A percentile compares a stretch with the other conserved stretches of the same genome.
Conservation (phyloP, 2,888 invertebrate genomes). For the Teleiodes luculella region DNA sequence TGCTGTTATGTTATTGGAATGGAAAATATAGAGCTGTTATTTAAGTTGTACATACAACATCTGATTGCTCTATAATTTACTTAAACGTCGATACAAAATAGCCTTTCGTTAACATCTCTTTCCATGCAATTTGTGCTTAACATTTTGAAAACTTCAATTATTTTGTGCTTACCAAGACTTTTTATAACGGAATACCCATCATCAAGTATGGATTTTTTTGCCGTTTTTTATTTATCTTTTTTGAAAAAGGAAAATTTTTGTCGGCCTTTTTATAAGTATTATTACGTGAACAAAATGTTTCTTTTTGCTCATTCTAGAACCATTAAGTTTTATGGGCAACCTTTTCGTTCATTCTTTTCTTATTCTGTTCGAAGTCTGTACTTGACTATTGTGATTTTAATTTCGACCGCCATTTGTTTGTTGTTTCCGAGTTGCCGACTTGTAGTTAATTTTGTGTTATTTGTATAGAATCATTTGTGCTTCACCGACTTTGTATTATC, state of each 20-base stretch:
- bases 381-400: constrained; percentile 32
- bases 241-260: constrained; percentile 35
- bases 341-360: constrained; percentile 35
- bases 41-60: too few species aligned
- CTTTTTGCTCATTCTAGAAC: constrained; percentile 35
- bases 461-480: constrained; percentile 11
- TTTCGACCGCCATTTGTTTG: constrained; percentile 26
- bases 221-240: constrained; percentile 28
- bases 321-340: constrained; percentile 39
- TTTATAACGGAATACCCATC: constrained; percentile 32
- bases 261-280: constrained; percentile 26
- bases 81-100: not conserved
- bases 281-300: constrained; percentile 27
- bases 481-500: constrained; percentile 11
- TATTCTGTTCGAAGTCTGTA: constrained; percentile 27
- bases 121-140: not conserved
- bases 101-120: not conserved
- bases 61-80: not conserved
- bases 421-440: constrained; percentile 22
- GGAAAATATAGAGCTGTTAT: too few species aligned
- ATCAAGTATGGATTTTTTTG: constrained; percentile 19
- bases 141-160: constrained; percentile 19
- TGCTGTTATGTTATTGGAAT: too few species aligned
- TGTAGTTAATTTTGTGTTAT: constrained; percentile 2
- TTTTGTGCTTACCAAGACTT: constrained; percentile 31